These are phyloP conservation scores for Girardinus metallicus DNA, from an alignment of 2,797 vertebrate genomes.

Conservation along the genomic window DNA sequence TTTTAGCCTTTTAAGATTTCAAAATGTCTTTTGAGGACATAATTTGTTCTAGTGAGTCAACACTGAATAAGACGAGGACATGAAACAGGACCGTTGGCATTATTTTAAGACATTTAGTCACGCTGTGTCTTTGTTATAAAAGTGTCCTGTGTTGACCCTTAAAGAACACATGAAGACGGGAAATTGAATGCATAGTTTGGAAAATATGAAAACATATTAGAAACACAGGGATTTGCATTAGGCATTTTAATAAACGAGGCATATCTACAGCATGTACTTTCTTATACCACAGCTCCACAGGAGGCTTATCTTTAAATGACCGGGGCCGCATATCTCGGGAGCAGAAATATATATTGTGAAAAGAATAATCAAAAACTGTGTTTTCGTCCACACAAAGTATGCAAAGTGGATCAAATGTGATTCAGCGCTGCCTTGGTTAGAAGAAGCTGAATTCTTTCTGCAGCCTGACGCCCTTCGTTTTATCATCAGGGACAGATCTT, in stretches of 20 bases:
- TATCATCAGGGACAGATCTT: constrained; percentile 72
- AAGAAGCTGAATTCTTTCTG: constrained; percentile 30
- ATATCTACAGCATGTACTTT: neutral
- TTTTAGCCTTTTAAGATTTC: constrained; percentile 22
- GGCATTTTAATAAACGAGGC: constrained; percentile 21
- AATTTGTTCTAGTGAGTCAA: constrained; percentile 22
- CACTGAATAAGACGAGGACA: neutral
- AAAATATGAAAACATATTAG: constrained; percentile 25
- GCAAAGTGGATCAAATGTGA: constrained; percentile 41
- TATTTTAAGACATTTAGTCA: constrained; percentile 15
- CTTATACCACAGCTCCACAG: constrained; percentile 14
- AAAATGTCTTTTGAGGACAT: constrained; percentile 37
- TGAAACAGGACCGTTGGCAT: constrained; percentile 11
- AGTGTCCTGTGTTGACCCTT: constrained; percentile 10
- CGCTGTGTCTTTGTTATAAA: constrained; percentile 10
- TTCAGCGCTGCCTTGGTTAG: constrained; percentile 13
- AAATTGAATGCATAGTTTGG: constrained; percentile 1
- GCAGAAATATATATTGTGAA: constrained; percentile 13
- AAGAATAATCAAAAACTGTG: constrained; percentile 28
- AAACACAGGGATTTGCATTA: constrained; percentile 10
- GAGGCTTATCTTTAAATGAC: constrained; percentile 47
- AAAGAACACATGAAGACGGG: neutral
- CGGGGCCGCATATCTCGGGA: constrained; percentile 16
- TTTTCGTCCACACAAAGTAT: constrained; percentile 35
- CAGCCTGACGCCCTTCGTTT: constrained; percentile 47